Conservation (phyloP, 1,140 invertebrate genomes). For the Drosophila burlai region DNA sequence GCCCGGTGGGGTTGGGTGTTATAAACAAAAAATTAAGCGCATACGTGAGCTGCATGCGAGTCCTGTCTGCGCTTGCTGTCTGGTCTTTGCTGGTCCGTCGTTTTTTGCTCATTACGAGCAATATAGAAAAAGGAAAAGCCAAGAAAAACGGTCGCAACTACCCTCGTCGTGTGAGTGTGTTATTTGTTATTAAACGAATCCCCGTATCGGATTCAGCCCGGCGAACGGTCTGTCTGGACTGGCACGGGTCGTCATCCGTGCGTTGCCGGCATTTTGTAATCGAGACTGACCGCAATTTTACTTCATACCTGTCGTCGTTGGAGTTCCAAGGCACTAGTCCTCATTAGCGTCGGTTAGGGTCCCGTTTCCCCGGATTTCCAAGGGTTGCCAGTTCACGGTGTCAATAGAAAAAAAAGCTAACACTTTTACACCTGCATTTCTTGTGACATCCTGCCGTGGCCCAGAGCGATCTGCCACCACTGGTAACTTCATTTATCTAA, state of each 20-base stretch:
- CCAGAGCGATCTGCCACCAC: not conserved
- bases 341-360: constrained; percentile 50
- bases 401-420: constrained; percentile 50
- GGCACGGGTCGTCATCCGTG: constrained; percentile 50
- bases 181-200: constrained; percentile 74
- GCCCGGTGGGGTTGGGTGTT: constrained; percentile 37
- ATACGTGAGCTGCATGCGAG: constrained; percentile 71
- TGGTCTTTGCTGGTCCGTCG: constrained; percentile 33
- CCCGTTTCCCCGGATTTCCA: not conserved
- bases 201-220: constrained; percentile 32
- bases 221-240: constrained; percentile 32
- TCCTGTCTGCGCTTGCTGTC: constrained; percentile 40
- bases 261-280: constrained; percentile 69
- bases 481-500: constrained; percentile 57
- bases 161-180: constrained; percentile 56
- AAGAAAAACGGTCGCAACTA: constrained; percentile 55
- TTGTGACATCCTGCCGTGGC: not conserved
- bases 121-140: constrained; percentile 37
- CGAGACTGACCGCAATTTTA: constrained; percentile 75
- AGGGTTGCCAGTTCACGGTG: constrained; percentile 39
- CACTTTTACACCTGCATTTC: constrained; percentile 28
- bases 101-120: constrained; percentile 76
- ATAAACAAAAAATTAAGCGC: constrained; percentile 81
- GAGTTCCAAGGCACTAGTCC: constrained; percentile 30
- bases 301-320: constrained; percentile 14